Evolutionary conservation across 2,888 invertebrate genomes (phyloP).

Genomic region (Crematogaster levior): DNA sequence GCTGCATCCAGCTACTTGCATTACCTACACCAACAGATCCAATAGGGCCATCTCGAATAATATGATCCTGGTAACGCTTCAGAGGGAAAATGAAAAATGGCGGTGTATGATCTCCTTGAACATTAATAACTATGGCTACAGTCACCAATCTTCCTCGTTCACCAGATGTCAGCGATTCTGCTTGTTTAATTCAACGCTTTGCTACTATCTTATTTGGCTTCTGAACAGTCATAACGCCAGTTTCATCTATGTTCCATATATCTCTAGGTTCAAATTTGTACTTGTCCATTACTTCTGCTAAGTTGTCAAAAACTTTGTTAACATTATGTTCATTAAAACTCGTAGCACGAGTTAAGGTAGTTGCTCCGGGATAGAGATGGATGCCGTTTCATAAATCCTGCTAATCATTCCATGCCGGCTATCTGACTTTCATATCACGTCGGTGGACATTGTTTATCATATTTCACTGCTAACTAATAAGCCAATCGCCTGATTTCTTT

Average conservation of each 20-base stretch:
- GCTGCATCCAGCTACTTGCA: background rate
- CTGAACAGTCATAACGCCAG: background rate
- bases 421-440: background rate
- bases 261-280: too few species aligned
- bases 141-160: too few species aligned
- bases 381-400: background rate
- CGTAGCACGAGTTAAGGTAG: conserved; percentile 39
- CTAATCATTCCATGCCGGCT: conserved; percentile 11
- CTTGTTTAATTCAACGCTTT: background rate
- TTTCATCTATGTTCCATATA: background rate
- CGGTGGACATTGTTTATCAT: background rate
- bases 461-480: conserved; percentile 2
- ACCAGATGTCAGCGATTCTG: background rate
- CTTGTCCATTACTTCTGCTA: too few species aligned
- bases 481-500: background rate
- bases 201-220: background rate
- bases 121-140: too few species aligned
- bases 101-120: background rate
- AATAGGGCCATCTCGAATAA: background rate
- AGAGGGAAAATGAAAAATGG: background rate
- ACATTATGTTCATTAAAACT: conserved; percentile 43
- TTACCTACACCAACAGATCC: background rate
- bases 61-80: background rate
- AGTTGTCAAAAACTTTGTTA: too few species aligned
- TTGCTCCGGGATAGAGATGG: conserved; percentile 46